These are phyloP conservation scores for Phengaris arion DNA, from an alignment of 2,888 invertebrate species.

Conservation along the genomic window DNA sequence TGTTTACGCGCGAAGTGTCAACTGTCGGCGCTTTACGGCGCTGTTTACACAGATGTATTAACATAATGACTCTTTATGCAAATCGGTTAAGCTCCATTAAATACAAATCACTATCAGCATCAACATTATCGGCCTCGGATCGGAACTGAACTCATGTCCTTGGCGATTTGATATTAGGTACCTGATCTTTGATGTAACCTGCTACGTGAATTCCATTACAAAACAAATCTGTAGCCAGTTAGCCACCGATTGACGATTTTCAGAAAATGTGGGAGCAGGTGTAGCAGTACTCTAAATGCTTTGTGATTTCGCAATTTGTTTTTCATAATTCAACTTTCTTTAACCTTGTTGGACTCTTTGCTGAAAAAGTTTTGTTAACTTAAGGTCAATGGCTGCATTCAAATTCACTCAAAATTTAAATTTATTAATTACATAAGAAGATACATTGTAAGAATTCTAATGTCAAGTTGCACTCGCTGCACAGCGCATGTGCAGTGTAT, in stretches of 20 bases:
- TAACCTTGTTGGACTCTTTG: too few species aligned
- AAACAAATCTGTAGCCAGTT: not conserved
- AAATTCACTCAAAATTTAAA: too few species aligned
- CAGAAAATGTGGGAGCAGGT: not conserved
- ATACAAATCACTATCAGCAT: not conserved
- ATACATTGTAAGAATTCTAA: too few species aligned
- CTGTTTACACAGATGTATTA: constrained; percentile 42
- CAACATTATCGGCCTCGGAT: not conserved
- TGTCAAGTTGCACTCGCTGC: too few species aligned
- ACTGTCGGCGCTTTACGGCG: constrained; percentile 36
- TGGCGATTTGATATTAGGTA: not conserved
- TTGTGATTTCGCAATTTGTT: not conserved
- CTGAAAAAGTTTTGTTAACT: too few species aligned
- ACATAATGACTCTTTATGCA: constrained; percentile 36
- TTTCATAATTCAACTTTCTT: too few species aligned
- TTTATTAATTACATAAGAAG: too few species aligned
- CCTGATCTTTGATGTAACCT: too few species aligned
- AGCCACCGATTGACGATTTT: not conserved
- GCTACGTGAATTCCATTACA: not conserved
- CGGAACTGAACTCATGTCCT: not conserved
- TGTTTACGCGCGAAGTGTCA: constrained; percentile 2
- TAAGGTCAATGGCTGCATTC: too few species aligned
- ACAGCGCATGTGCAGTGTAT: too few species aligned
- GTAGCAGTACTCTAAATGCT: not conserved
- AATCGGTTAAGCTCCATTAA: constrained; percentile 5